phyloP scores from a whole-genome alignment of 2,888 invertebrate species.

The Cataglyphis livida region DNA sequence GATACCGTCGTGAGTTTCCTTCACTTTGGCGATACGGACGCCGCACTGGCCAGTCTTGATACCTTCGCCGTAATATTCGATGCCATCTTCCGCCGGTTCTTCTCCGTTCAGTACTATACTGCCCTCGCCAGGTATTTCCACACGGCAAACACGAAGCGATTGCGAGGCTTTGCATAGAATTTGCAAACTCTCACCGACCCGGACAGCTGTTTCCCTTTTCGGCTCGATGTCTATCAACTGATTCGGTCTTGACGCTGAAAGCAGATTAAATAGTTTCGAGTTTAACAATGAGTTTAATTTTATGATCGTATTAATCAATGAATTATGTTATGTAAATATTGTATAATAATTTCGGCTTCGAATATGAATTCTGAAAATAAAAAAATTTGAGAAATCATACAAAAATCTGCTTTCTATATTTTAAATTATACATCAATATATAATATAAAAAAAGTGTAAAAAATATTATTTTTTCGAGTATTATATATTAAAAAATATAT shows the following conservation, averaged over 20 bases:
- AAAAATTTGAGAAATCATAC: not conserved
- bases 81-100: conserved; percentile 77
- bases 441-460: not conserved
- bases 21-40: conserved; percentile 88
- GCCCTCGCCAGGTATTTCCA: conserved; percentile 81
- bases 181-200: conserved; percentile 87
- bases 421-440: not conserved
- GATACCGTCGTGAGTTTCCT: conserved; percentile 90
- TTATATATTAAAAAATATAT: not conserved
- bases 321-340: not conserved
- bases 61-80: conserved; percentile 86
- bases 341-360: not conserved
- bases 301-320: not conserved
- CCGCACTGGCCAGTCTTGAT: conserved; percentile 91
- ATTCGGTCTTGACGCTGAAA: conserved; percentile 61
- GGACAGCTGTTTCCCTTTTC: conserved; percentile 87
- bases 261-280: not conserved
- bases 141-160: conserved; percentile 88
- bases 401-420: not conserved
- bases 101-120: conserved; percentile 65
- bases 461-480: not conserved
- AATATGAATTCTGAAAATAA: not conserved
- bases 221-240: conserved; percentile 79
- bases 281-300: not conserved
- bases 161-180: conserved; percentile 88